Base-by-base conservation (phyloP, 2,113 vertebrate species). In the Planiliza haematocheilus region DNA sequence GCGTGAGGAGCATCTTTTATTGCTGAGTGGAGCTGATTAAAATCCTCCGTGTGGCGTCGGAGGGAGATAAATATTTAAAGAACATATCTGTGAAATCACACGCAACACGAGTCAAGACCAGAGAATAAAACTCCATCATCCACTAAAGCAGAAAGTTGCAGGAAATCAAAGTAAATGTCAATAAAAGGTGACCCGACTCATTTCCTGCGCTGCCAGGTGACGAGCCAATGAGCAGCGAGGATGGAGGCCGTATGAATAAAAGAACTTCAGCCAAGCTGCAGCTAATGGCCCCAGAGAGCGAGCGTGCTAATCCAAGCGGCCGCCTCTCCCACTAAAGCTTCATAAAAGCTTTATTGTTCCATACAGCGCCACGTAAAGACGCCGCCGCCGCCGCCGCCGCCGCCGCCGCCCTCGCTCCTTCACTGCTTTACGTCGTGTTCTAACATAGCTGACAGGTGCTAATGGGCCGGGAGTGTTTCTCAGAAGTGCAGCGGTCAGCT, bases 301-400 rank as follows among this genome's bases (percentile, higher is more conserved):
- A 11, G 41, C 24, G n/a, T n/a, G 4, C 12, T 41, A 13, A 56
- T 46, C 46, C 12, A 4, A 53, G 39, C 46, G 11, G 12, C 21
- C 10, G 5, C 45, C 10, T 14, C 41, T 20, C 7, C 17, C 41
- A 49, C 53, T 68, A 41, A 66, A 74, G 78, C 79, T 64, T 76
- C 79, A 86, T 86, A 46, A 82, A 86, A 82, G 68, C 78, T 79
- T 79, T 60, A 84, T 77, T 0, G 68, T 84, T 76, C 70, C 57
- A 66, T 30, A 58, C 16, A 0, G 64, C 1, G 0, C 4, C 50
- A 12, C 60, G n/a, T n/a, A n/a, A n/a, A n/a, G n/a, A n/a, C n/a
- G n/a, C n/a, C n/a, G n/a, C n/a, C n/a, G n/a, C n/a, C n/a, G n/a
- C n/a, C n/a, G n/a, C n/a, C n/a, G n/a, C n/a, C n/a, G n/a, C n/a